phyloP scores from a whole-genome alignment of 64 coral and sea anemone genomes.

The Acropora tenuis region DNA sequence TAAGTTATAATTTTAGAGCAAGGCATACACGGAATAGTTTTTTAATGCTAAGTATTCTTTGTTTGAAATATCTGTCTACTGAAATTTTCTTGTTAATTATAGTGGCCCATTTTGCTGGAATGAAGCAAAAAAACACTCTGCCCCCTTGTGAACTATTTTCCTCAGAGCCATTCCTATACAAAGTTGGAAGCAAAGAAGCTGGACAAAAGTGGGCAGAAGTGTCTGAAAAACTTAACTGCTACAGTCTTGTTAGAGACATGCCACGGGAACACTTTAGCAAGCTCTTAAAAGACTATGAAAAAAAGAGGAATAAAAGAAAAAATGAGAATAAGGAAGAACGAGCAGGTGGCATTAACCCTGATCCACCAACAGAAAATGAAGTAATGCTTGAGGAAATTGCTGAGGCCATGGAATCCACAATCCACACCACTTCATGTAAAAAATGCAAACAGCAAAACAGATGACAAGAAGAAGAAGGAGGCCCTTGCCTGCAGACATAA shows the following conservation, averaged over 20 bases:
- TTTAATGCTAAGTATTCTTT: conserved; percentile 23
- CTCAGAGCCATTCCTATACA: conserved; percentile 67
- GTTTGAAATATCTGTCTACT: conserved; percentile 17
- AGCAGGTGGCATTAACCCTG: conserved; percentile 64
- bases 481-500: conserved; percentile 48
- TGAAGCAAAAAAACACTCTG: conserved; percentile 62
- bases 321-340: conserved; percentile 20
- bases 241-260: conserved; percentile 44
- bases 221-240: conserved; percentile 63
- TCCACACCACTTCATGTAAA: conserved; percentile 26
- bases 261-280: conserved; percentile 78
- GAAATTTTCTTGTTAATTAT: conserved; percentile 36
- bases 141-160: conserved; percentile 63
- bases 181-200: conserved; percentile 70
- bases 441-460: conserved; percentile 56
- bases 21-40: neutral
- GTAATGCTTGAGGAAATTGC: conserved; percentile 63
- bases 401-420: conserved; percentile 63
- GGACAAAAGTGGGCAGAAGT: conserved; percentile 75
- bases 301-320: conserved; percentile 32
- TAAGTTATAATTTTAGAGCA: neutral
- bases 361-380: conserved; percentile 69
- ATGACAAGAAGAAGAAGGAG: conserved; percentile 73
- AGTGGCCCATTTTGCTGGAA: conserved; percentile 89
- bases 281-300: conserved; percentile 73